Percentiles rank a stretch among this genome's conserved stretches.
These are phyloP conservation scores for Rachycentron canadum DNA, from an alignment of 2,797 vertebrate genomes.

Conservation along the genomic window DNA sequence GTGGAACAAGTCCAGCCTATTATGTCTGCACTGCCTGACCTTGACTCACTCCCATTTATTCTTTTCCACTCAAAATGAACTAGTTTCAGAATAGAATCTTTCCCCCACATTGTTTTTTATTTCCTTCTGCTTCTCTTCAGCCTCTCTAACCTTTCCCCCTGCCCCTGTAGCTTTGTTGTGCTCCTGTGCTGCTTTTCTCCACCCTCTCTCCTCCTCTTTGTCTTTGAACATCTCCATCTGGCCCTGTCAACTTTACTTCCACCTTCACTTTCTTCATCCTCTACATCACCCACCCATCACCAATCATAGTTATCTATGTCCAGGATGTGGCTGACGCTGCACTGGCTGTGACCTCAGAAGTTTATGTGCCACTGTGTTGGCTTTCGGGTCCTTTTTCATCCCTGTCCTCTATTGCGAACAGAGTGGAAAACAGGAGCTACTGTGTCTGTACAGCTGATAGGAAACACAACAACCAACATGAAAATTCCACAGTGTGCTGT, in stretches of 20 bases:
- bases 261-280: conserved; percentile 60
- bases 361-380: conserved; percentile 43
- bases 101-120: neutral
- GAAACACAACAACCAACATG: neutral
- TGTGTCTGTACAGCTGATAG: neutral
- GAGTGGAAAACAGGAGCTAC: conserved; percentile 6
- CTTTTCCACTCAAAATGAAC: conserved; percentile 4
- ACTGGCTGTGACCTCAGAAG: conserved; percentile 48
- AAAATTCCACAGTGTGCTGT: conserved; percentile 20
- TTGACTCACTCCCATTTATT: conserved; percentile 23
- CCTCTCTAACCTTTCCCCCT: conserved; percentile 25
- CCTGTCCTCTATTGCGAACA: neutral
- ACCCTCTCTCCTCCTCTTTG: conserved; percentile 12
- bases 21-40: conserved; percentile 28
- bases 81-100: neutral
- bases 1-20: conserved; percentile 34
- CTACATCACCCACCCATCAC: conserved; percentile 27
- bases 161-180: conserved; percentile 37
- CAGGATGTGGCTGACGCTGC: conserved; percentile 48
- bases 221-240: conserved; percentile 73
- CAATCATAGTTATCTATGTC: conserved; percentile 58
- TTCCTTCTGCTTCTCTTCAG: neutral
- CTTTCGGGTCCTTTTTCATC: conserved; percentile 42
- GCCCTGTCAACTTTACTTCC: conserved; percentile 66
- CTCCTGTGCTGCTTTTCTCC: conserved; percentile 19